Conservation (phyloP, 2,113 vertebrate species). For the Esox niger region DNA sequence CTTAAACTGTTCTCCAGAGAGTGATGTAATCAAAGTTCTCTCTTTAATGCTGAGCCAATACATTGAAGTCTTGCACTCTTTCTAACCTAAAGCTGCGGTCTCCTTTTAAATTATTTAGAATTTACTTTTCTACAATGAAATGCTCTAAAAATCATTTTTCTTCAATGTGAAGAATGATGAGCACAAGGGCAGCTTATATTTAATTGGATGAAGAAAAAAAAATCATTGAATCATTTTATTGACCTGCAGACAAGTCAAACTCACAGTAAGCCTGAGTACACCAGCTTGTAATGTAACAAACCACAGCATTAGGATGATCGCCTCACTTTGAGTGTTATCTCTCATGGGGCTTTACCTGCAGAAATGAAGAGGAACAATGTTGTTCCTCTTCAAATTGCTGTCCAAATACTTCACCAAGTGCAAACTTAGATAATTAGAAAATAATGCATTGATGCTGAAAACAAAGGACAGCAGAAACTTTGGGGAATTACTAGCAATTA, state of each 20-base stretch:
- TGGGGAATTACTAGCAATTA: slow-evolving; percentile 60
- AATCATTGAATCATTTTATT: slow-evolving; percentile 19
- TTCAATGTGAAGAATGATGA: background rate
- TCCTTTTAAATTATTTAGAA: background rate
- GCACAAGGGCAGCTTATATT: background rate
- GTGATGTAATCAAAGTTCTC: background rate
- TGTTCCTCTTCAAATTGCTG: slow-evolving; percentile 47
- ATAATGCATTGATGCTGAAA: slow-evolving; percentile 64
- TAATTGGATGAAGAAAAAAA: background rate
- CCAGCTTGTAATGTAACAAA: slow-evolving; percentile 18
- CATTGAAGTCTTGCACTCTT: background rate
- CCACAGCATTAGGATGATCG: slow-evolving; percentile 40
- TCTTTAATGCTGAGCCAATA: background rate
- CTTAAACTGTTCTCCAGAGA: slow-evolving; percentile 2
- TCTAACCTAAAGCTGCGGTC: background rate
- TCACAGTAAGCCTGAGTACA: slow-evolving; percentile 39
- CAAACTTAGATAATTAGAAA: slow-evolving; percentile 62
- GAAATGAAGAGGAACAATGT: slow-evolving; percentile 32
- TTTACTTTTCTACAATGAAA: background rate
- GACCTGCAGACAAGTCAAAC: slow-evolving; percentile 30
- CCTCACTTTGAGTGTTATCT: slow-evolving; percentile 39
- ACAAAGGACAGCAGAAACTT: slow-evolving; percentile 48
- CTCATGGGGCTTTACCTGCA: slow-evolving; percentile 32
- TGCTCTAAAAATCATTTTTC: background rate
- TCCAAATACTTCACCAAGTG: slow-evolving; percentile 48